Evolutionary conservation across 1,140 invertebrate species (phyloP).

Genomic region (Asobara japonica): DNA sequence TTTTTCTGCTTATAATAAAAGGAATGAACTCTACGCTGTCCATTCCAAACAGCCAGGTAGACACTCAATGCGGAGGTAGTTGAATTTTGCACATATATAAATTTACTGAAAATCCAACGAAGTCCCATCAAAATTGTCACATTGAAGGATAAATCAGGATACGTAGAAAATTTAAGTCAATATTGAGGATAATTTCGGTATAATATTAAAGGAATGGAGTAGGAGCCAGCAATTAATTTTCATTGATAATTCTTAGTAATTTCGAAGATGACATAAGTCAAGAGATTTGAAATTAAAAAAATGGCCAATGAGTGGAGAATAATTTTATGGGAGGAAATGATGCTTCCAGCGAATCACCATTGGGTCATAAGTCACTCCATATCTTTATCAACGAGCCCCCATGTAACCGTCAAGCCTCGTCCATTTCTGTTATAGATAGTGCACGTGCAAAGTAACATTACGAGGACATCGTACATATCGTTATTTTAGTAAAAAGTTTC

Average conservation of each 20-base stretch:
- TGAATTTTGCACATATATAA: no score
- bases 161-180: not conserved
- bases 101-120: no score
- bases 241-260: not conserved
- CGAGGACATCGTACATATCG: conserved; percentile 44
- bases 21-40: no score
- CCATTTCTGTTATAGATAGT: conserved; percentile 48
- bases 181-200: not conserved
- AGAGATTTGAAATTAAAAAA: conserved; percentile 25
- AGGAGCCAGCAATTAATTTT: not conserved
- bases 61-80: no score
- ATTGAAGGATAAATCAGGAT: not conserved
- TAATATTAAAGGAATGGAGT: not conserved
- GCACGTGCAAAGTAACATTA: conserved; percentile 59
- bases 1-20: no score
- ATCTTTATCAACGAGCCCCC: conserved; percentile 55
- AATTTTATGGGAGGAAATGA: conserved; percentile 45
- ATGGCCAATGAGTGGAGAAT: not conserved
- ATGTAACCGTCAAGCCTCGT: conserved; percentile 48
- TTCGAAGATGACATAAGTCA: not conserved
- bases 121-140: not conserved
- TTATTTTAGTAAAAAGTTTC: conserved; percentile 21
- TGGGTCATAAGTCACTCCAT: conserved; percentile 59
- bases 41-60: no score
- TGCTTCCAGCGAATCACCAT: conserved; percentile 51